Conservation (phyloP, 2,888 invertebrate species). For the Mesochorus sp. region DNA sequence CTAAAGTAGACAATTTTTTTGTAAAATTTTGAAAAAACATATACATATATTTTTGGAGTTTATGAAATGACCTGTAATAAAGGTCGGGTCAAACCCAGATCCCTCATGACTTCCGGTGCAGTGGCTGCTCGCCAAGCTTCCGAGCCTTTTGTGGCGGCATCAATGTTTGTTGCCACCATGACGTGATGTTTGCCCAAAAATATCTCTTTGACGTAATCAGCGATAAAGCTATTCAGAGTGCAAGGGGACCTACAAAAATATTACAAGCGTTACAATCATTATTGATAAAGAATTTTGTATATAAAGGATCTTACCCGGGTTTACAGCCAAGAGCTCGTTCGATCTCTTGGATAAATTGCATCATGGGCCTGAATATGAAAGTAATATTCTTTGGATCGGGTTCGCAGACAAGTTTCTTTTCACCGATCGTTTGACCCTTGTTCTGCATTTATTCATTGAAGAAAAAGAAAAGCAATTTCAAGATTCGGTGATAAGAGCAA, state of each 20-base stretch:
- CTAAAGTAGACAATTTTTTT: too few relatives aligned
- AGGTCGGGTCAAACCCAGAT: constrained; percentile 86
- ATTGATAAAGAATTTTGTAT: constrained; percentile 40
- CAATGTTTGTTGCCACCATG: constrained; percentile 86
- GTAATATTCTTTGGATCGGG: constrained; percentile 89
- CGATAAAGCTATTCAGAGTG: constrained; percentile 91
- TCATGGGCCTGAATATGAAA: constrained; percentile 91
- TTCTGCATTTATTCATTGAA: constrained; percentile 66
- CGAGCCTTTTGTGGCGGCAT: constrained; percentile 88
- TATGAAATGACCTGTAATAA: constrained; percentile 84
- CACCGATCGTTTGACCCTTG: constrained; percentile 66
- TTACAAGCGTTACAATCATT: neutral
- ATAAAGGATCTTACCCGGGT: constrained; percentile 82
- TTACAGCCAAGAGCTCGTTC: constrained; percentile 86
- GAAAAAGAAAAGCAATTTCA: neutral
- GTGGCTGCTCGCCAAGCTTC: constrained; percentile 92
- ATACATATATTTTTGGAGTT: too few relatives aligned
- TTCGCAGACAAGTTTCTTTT: constrained; percentile 89
- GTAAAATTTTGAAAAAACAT: too few relatives aligned
- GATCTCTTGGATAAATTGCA: constrained; percentile 92
- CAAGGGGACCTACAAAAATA: constrained; percentile 85
- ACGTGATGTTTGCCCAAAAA: constrained; percentile 91
- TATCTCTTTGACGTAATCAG: constrained; percentile 93
- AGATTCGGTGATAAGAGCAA: neutral
- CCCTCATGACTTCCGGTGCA: constrained; percentile 87